Conservation (phyloP, 2,113 vertebrate species). For the Tiliqua scincoides region DNA sequence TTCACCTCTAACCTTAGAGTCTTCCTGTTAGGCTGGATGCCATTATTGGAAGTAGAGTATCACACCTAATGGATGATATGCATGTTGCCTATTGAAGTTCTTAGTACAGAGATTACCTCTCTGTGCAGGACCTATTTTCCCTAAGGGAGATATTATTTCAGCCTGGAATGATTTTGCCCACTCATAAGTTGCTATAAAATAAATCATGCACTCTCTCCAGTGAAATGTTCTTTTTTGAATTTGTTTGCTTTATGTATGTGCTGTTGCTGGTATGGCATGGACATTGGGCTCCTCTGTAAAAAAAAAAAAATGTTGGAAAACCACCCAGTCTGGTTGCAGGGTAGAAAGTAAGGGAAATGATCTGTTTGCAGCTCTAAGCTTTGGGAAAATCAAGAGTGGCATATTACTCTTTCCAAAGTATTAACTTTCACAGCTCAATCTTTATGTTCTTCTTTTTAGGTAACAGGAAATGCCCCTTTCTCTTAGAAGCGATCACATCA, state of each 20-base stretch:
- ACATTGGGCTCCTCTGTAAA: background rate
- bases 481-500: conserved; percentile 17
- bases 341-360: background rate
- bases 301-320: background rate
- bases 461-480: conserved; percentile 30
- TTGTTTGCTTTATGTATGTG: background rate
- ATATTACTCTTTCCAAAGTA: background rate
- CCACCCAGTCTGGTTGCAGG: background rate
- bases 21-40: background rate
- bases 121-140: background rate
- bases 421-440: conserved; percentile 27
- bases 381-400: conserved; percentile 16
- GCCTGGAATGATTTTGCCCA: background rate
- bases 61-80: background rate
- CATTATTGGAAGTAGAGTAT: background rate
- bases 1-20: background rate
- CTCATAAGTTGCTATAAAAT: background rate
- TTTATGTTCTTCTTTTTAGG: conserved; percentile 2
- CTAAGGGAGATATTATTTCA: background rate
- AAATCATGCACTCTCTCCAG: background rate
- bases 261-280: background rate
- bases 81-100: background rate
- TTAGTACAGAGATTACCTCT: background rate
- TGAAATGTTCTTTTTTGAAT: background rate
- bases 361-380: background rate